Percentiles rank a stretch among this genome's conserved stretches.
Conservation (phyloP, 2,797 vertebrate species). For the Hafferia zeledoni region DNA sequence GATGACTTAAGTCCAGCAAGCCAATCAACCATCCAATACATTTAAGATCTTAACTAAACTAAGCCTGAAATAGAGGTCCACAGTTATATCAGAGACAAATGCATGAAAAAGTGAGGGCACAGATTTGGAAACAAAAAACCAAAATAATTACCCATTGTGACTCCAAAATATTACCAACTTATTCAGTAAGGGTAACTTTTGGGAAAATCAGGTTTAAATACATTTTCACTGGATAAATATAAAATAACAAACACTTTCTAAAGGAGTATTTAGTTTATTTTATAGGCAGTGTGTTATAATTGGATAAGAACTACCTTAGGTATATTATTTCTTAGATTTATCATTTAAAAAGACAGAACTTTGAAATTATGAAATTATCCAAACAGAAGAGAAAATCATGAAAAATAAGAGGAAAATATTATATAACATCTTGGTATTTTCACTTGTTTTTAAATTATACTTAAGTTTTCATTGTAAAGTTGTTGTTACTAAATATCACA, state of each 20-base stretch:
- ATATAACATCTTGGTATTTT: neutral
- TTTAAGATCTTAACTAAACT: conserved; percentile 46
- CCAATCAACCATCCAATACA: neutral
- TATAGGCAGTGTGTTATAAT: neutral
- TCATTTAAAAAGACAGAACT: neutral
- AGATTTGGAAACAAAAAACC: neutral
- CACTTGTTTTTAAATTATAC: neutral
- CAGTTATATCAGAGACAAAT: neutral
- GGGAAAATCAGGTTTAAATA: neutral
- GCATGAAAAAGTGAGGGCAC: neutral
- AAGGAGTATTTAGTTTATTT: neutral
- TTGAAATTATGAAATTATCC: neutral
- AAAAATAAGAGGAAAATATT: neutral
- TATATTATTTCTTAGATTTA: neutral
- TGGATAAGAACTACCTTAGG: neutral
- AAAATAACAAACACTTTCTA: neutral
- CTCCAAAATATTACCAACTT: neutral
- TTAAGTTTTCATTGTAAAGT: neutral
- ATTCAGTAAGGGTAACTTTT: neutral
- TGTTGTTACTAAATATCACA: neutral
- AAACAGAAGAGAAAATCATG: neutral
- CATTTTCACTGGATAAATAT: neutral
- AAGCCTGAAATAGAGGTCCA: conserved; percentile 17
- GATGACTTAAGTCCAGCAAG: neutral
- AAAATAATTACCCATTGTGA: neutral